Evolutionary conservation across 2,797 vertebrate genomes (phyloP), one percentile per base, ranked within the genome.

Genomic region (Pseudochaenichthys georgianus): DNA sequence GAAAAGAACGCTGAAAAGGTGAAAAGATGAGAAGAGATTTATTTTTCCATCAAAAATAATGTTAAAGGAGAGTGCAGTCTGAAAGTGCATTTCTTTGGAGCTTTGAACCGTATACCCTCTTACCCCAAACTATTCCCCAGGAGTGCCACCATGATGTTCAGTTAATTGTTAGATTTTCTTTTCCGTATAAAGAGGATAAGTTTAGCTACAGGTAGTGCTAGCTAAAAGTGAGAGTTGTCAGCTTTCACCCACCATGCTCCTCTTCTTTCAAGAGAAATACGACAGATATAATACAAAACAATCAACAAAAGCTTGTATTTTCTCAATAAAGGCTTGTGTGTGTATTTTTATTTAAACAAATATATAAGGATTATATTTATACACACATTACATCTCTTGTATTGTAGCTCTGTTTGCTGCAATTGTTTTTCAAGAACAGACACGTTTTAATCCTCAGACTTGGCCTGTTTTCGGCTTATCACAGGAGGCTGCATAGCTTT

Each of bases 401-500:
- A 78, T 82, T 81, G 79, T 70, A 67, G 63, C 73, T 43, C 60
- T 65, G 74, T 84, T 63, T 69, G 73, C 63, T 9, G 62, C 80
- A 67, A 53, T 86, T 90, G 87, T 88, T 87, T 89, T 81, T 79
- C 63, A 71, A 47, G 50, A 80, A 80, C 53, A 72, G 73, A 79
- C 73, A 80, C 71, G 55, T 87, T 91, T 86, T 88, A 94, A 93
- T 89, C 85, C 82, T 51, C 75, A 85, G 81, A 70, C 81, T 83
- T 84, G 68, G 77, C 72, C 81, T 74, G 76, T 93, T 92, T 92
- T 93, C 38, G 65, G 85, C 88, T 93, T 92, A 94, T 95, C 91
- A 83, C 87, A 83, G 78, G 79, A 88, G 73, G 77, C 92, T 84
- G 93, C 90, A 93, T 93, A 94, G 94, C 93, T 95, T 94, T 95